These are phyloP conservation scores for Drosophila multiciliata DNA, from an alignment of 2,888 invertebrate genomes.

Conservation along the genomic window DNA sequence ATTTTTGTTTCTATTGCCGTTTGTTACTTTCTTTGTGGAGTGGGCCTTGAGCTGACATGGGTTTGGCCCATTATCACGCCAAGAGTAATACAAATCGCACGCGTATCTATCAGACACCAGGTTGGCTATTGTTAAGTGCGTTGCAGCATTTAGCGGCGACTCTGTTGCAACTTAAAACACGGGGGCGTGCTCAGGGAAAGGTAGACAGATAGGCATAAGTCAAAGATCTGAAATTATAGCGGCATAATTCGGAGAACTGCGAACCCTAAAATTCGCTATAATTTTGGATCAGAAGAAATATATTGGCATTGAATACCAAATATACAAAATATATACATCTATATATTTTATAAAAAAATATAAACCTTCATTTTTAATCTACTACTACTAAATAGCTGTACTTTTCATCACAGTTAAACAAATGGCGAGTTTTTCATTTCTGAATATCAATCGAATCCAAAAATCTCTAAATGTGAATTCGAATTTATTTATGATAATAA, in stretches of 20 bases:
- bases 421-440: neutral
- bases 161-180: conserved; percentile 22
- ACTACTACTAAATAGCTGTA: neutral
- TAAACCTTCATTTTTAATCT: neutral
- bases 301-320: neutral
- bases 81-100: conserved; percentile 71
- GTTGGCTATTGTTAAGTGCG: conserved; percentile 54
- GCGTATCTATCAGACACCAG: conserved; percentile 73
- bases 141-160: conserved; percentile 63
- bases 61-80: conserved; percentile 50
- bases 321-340: neutral
- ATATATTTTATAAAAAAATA: neutral
- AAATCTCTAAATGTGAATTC: neutral
- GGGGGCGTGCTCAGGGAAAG: conserved; percentile 36
- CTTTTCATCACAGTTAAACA: too few relatives aligned
- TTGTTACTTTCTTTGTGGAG: conserved; percentile 50
- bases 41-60: conserved; percentile 60
- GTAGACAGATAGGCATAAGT: neutral
- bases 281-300: neutral
- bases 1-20: conserved; percentile 19
- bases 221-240: conserved; percentile 27
- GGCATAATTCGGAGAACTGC: conserved; percentile 33
- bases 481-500: neutral
- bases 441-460: neutral
- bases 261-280: conserved; percentile 10